Percentiles rank a stretch among this genome's conserved stretches.
phyloP scores from a whole-genome alignment of 2,797 vertebrate genomes.

The Pterois miles region DNA sequence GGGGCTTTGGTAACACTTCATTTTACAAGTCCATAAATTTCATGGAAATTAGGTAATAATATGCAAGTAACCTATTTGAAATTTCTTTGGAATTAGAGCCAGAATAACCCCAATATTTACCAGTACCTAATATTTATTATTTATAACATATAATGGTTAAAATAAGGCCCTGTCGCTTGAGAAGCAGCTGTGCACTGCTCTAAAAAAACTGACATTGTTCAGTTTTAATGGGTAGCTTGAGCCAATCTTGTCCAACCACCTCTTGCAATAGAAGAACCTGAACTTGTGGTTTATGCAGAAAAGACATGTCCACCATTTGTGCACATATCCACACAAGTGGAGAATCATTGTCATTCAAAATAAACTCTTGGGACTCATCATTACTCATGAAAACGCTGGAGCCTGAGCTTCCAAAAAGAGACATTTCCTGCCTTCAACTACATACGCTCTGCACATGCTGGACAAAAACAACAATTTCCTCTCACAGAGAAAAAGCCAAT shows the following conservation, averaged over 20 bases:
- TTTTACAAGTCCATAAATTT: too few species aligned
- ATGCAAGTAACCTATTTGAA: too few species aligned
- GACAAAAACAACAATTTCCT: conserved; percentile 4
- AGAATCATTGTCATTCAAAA: neutral
- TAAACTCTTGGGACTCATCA: neutral
- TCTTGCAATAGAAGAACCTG: neutral
- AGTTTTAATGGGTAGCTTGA: neutral
- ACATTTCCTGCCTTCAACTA: neutral
- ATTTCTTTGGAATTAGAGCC: too few species aligned
- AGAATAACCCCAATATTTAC: too few species aligned
- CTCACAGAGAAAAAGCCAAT: neutral
- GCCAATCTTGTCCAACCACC: neutral
- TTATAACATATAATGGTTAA: too few species aligned
- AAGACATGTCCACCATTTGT: neutral
- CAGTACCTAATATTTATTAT: too few species aligned
- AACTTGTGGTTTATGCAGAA: neutral
- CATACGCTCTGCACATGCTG: neutral
- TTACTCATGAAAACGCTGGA: neutral
- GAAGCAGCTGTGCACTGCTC: too few species aligned
- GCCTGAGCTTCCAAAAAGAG: neutral
- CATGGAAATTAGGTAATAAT: too few species aligned
- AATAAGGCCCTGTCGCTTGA: too few species aligned
- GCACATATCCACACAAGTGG: neutral
- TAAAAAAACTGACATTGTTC: neutral
- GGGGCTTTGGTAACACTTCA: too few species aligned